phyloP scores from a whole-genome alignment of 2,113 vertebrate genomes.

The Sphyrna mokarran region DNA sequence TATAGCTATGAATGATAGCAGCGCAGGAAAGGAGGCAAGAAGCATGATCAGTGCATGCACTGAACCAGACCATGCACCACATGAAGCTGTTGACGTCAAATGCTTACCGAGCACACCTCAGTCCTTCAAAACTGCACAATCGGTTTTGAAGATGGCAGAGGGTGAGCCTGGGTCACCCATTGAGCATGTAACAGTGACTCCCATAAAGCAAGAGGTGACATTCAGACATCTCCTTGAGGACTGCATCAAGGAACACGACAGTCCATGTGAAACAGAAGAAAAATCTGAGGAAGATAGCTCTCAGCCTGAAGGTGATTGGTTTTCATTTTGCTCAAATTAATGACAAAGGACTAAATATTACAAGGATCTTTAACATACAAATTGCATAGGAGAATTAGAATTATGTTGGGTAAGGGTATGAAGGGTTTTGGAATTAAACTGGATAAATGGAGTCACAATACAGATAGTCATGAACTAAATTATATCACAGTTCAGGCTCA shows the following conservation, averaged over 20 bases:
- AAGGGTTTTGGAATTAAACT: no score
- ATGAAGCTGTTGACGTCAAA: background rate
- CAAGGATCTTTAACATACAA: background rate
- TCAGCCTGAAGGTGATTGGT: conserved; percentile 8
- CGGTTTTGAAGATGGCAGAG: no score
- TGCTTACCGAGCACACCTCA: background rate
- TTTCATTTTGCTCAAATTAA: background rate
- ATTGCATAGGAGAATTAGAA: no score
- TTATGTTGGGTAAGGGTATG: no score
- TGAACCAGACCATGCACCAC: background rate
- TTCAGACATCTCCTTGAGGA: background rate
- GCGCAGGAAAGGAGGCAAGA: background rate
- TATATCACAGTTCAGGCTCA: no score
- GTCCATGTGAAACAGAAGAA: background rate
- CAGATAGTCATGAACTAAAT: no score
- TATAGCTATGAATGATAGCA: background rate
- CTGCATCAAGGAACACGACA: background rate
- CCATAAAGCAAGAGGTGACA: conserved; percentile 20
- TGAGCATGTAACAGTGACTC: background rate
- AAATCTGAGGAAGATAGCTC: conserved; percentile 30
- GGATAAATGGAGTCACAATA: no score
- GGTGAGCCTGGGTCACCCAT: background rate
- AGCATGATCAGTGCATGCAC: background rate
- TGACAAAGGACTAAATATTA: background rate
- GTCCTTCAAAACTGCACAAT: background rate